phyloP scores from a whole-genome alignment of 2,888 invertebrate genomes.

The Apocheima hispidaria region DNA sequence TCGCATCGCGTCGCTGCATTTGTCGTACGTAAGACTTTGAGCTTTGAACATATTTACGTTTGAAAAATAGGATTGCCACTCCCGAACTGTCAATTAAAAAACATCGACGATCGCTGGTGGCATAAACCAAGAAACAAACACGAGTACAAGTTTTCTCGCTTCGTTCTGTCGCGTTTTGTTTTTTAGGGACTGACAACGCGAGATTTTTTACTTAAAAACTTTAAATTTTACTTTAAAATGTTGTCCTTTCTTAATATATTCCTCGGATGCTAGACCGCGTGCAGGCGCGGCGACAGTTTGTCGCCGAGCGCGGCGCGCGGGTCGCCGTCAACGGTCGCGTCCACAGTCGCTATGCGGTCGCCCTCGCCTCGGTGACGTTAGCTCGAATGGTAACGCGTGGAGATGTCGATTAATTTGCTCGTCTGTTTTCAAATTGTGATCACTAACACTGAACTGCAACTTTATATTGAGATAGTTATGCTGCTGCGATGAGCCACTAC shows the following conservation, averaged over 20 bases:
- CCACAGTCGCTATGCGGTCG: conserved; percentile 63
- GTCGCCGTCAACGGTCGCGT: conserved; percentile 58
- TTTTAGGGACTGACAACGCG: too few relatives aligned
- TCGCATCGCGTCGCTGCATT: neutral
- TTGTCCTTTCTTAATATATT: neutral
- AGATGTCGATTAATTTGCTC: neutral
- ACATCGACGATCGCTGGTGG: too few relatives aligned
- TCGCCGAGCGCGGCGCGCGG: conserved; percentile 51
- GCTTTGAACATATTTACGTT: too few relatives aligned
- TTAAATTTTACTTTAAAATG: too few relatives aligned
- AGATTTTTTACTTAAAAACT: too few relatives aligned
- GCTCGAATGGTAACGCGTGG: conserved; percentile 67
- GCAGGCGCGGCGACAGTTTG: conserved; percentile 46
- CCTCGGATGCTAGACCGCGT: conserved; percentile 42
- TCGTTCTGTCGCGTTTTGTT: too few relatives aligned
- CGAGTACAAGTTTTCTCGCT: too few relatives aligned
- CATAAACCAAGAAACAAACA: too few relatives aligned
- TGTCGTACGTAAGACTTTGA: neutral
- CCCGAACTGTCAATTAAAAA: too few relatives aligned
- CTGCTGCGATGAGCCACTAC: neutral
- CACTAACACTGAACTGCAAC: neutral
- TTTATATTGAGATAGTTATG: neutral
- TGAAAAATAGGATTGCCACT: too few relatives aligned
- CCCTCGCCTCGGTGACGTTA: conserved; percentile 65
- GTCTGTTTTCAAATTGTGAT: neutral